Evolutionary conservation across 2,888 invertebrate species (phyloP).

Genomic region (Dynastes grantii): DNA sequence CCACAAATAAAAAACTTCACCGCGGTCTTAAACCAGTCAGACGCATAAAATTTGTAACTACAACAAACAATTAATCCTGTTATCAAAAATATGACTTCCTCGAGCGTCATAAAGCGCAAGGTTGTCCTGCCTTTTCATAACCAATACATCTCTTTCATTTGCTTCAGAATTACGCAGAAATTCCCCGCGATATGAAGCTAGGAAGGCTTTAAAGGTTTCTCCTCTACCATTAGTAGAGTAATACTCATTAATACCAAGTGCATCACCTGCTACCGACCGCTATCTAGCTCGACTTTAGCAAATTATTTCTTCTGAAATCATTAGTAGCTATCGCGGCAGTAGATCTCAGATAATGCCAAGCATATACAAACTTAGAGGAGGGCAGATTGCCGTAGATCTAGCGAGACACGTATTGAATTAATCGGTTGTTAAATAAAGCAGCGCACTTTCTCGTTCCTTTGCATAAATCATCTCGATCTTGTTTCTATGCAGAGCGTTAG

Average conservation of each 20-base stretch:
- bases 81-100: neutral
- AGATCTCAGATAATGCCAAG: neutral
- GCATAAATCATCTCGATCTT: constrained; percentile 18
- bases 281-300: neutral
- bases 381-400: neutral
- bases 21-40: neutral
- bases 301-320: constrained; percentile 7
- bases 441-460: neutral
- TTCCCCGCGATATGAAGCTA: too few species aligned
- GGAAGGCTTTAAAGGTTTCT: too few species aligned
- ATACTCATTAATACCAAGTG: too few species aligned
- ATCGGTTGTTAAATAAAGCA: constrained; percentile 13
- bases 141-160: too few species aligned
- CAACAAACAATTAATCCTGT: constrained; percentile 3
- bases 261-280: too few species aligned
- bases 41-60: neutral
- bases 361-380: neutral
- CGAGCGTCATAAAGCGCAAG: neutral
- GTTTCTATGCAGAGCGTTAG: neutral
- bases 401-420: neutral
- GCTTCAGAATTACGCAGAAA: too few species aligned
- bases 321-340: constrained; percentile 2
- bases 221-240: too few species aligned
- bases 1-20: too few species aligned
- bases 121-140: too few species aligned